These are phyloP conservation scores for Pangasius sanitwongsei DNA, from an alignment of 2,797 vertebrate species.

Conservation along the genomic window DNA sequence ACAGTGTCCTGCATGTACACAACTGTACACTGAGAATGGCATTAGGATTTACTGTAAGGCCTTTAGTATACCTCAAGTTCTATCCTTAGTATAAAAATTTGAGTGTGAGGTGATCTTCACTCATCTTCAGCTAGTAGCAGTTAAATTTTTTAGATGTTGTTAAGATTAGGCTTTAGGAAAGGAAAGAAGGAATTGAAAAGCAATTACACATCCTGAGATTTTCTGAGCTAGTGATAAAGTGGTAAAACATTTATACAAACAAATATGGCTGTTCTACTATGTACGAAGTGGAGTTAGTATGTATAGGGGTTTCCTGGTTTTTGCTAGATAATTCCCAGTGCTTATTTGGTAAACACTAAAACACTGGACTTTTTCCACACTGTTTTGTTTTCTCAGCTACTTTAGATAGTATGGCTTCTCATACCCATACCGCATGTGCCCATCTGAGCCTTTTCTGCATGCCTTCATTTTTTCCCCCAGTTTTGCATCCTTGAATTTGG, in stretches of 20 bases:
- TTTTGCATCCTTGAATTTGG: background rate
- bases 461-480: background rate
- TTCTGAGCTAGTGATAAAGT: background rate
- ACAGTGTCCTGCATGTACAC: background rate
- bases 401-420: background rate
- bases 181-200: background rate
- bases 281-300: background rate
- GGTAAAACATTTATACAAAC: background rate
- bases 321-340: background rate
- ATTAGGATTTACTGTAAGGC: background rate
- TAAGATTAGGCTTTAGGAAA: background rate
- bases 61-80: background rate
- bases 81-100: background rate
- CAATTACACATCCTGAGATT: background rate
- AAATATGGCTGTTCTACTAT: background rate
- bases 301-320: background rate
- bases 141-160: background rate
- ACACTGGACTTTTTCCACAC: background rate
- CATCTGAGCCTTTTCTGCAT: background rate
- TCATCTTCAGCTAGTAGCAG: background rate
- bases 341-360: background rate
- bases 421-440: background rate
- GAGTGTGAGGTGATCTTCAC: background rate
- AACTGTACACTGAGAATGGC: background rate
- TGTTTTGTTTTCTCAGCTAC: background rate